A percentile compares a stretch with the other conserved stretches of the same genome.
These are phyloP conservation scores for Xiphias gladius DNA, from an alignment of 2,113 vertebrate species.

Conservation along the genomic window DNA sequence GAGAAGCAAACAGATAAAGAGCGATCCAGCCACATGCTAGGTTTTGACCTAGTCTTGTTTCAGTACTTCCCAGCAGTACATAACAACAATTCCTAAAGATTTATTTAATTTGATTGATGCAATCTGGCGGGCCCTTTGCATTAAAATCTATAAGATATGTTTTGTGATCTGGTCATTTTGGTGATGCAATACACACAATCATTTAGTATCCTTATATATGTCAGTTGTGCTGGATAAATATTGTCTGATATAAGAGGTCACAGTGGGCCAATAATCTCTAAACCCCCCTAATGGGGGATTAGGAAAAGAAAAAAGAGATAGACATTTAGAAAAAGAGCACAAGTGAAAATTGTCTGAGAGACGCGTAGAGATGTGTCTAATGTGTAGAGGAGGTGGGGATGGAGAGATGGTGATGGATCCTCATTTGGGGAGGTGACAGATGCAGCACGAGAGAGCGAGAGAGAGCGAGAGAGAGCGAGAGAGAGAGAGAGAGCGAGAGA, in stretches of 20 bases:
- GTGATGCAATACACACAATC: not conserved
- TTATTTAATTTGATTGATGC: not conserved
- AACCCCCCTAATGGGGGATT: not conserved
- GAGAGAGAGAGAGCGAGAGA: constrained; percentile 27
- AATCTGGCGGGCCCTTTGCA: not conserved
- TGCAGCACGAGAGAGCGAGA: not conserved
- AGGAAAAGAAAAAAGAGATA: not conserved
- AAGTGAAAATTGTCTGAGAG: constrained; percentile 18
- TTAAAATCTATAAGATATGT: not conserved
- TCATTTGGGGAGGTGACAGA: constrained; percentile 44
- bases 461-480: constrained; percentile 22
- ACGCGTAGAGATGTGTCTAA: not conserved
- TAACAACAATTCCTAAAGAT: not conserved
- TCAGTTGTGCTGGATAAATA: not conserved
- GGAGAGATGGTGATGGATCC: constrained; percentile 34
- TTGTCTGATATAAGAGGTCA: not conserved
- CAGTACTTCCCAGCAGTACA: not conserved
- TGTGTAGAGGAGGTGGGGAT: constrained; percentile 19
- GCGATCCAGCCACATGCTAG: no score
- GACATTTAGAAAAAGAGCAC: constrained; percentile 8
- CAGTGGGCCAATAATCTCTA: not conserved
- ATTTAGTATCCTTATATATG: not conserved
- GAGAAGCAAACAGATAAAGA: no score
- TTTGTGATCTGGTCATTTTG: not conserved
- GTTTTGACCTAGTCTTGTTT: no score